Evolutionary conservation across 2,888 invertebrate species (phyloP).

Genomic region (Ophion costatus): DNA sequence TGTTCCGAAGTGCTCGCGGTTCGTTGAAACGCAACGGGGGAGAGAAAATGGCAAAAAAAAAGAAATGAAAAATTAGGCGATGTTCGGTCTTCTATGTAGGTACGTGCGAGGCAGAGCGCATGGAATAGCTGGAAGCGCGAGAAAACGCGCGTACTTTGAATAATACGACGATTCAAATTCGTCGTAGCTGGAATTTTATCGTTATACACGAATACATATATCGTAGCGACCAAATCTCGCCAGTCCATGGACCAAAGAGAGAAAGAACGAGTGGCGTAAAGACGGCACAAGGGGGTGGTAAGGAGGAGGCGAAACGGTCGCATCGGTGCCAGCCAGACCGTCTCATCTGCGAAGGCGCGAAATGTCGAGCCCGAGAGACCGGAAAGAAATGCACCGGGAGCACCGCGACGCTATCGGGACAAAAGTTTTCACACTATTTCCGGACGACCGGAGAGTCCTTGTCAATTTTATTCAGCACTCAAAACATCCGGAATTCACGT

Average conservation of each 20-base stretch:
- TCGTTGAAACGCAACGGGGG: not conserved
- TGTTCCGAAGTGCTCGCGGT: not conserved
- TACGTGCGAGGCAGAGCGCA: slow-evolving; percentile 15
- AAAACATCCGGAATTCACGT: slow-evolving; percentile 1
- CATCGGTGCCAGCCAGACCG: slow-evolving; percentile 81
- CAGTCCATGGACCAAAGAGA: slow-evolving; percentile 11
- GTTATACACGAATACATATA: slow-evolving; percentile 45
- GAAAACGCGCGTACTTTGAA: slow-evolving; percentile 80
- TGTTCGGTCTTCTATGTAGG: slow-evolving; percentile 11
- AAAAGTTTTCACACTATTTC: slow-evolving; percentile 63
- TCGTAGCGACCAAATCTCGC: slow-evolving; percentile 52
- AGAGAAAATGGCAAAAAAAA: slow-evolving; percentile 3
- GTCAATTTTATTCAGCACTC: slow-evolving; percentile 36
- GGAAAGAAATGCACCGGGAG: slow-evolving; percentile 53
- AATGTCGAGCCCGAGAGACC: slow-evolving; percentile 52
- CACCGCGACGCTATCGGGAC: slow-evolving; percentile 25
- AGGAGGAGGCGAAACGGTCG: slow-evolving; percentile 73
- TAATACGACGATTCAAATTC: slow-evolving; percentile 82
- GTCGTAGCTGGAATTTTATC: slow-evolving; percentile 68
- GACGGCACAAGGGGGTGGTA: slow-evolving; percentile 67
- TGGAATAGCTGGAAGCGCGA: slow-evolving; percentile 74
- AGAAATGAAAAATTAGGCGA: slow-evolving; percentile 52
- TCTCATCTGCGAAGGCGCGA: slow-evolving; percentile 66
- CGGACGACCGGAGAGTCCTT: slow-evolving; percentile 45
- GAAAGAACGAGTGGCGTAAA: slow-evolving; percentile 12